Evolutionary conservation across 2,888 invertebrate species (phyloP).

Genomic region (Archaeoteleia sp.): DNA sequence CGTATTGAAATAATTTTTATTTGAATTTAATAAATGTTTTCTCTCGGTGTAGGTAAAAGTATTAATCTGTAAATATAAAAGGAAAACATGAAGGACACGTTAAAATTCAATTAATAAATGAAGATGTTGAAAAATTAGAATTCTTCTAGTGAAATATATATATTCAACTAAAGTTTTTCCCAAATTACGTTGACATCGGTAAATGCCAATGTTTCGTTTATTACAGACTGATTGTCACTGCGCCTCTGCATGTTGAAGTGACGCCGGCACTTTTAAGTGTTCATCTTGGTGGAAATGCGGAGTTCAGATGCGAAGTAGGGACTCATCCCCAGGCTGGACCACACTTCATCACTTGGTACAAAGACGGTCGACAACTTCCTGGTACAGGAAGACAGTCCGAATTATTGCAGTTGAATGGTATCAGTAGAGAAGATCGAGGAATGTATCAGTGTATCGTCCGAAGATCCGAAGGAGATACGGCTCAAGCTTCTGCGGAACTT

Average conservation of each 20-base stretch:
- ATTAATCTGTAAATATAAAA: too few species aligned
- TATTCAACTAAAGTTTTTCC: too few species aligned
- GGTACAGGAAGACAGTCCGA: slow-evolving; percentile 81
- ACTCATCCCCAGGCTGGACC: slow-evolving; percentile 75
- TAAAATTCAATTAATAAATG: too few species aligned
- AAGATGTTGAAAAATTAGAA: too few species aligned
- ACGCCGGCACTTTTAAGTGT: slow-evolving; percentile 81
- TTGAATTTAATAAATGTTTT: too few species aligned
- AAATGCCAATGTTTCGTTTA: too few species aligned
- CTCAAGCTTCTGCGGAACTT: slow-evolving; percentile 85
- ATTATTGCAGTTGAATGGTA: slow-evolving; percentile 80
- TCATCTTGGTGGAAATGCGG: slow-evolving; percentile 84
- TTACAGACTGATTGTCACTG: slow-evolving; percentile 78
- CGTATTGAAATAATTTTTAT: too few species aligned
- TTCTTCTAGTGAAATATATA: too few species aligned
- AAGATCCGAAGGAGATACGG: slow-evolving; percentile 83
- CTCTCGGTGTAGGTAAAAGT: too few species aligned
- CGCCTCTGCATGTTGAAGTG: slow-evolving; percentile 82
- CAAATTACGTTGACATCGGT: too few species aligned
- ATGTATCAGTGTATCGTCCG: slow-evolving; percentile 87
- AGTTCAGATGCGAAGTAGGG: slow-evolving; percentile 78
- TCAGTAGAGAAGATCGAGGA: slow-evolving; percentile 83
- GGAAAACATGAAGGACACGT: too few species aligned
- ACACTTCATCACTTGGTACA: slow-evolving; percentile 81
- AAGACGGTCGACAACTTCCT: slow-evolving; percentile 81